phyloP scores from a whole-genome alignment of 2,113 vertebrate species.

The Ophthalmolycus amberensis region DNA sequence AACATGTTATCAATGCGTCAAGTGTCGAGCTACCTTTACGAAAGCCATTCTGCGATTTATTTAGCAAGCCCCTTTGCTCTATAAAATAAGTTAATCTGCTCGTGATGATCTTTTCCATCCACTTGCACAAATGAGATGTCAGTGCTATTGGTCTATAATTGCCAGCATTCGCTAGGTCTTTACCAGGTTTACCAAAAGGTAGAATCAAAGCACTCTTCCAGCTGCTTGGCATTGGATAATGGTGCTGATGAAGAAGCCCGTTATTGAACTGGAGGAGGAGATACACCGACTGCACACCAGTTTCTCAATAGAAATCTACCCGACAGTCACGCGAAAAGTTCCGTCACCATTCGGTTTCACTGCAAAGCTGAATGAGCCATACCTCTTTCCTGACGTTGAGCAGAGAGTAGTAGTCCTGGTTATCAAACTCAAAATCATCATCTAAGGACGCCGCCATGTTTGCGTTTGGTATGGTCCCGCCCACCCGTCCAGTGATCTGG shows the following conservation, averaged over 20 bases:
- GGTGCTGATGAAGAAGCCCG: constrained; percentile 37
- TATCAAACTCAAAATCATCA: constrained; percentile 88
- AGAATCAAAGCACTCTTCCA: too few species aligned
- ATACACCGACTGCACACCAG: constrained; percentile 26
- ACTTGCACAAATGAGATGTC: too few species aligned
- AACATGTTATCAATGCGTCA: too few species aligned
- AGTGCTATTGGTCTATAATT: too few species aligned
- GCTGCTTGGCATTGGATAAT: too few species aligned
- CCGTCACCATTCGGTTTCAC: not conserved
- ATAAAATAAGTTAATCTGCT: too few species aligned
- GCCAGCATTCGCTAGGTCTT: too few species aligned
- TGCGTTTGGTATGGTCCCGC: constrained; percentile 80
- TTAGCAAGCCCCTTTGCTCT: too few species aligned
- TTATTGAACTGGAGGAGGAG: constrained; percentile 24
- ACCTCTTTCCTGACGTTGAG: constrained; percentile 95
- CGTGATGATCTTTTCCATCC: too few species aligned
- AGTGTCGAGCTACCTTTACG: too few species aligned
- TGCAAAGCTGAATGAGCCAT: constrained; percentile 45
- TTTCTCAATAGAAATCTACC: not conserved
- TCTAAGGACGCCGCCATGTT: constrained; percentile 95
- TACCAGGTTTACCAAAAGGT: too few species aligned
- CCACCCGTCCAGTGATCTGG: constrained; percentile 39
- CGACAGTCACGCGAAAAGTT: not conserved
- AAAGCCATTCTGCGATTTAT: too few species aligned
- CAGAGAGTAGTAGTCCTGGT: constrained; percentile 93